These are phyloP conservation scores for Podarcis lilfordi DNA, from an alignment of 2,797 vertebrate species.

Conservation along the genomic window DNA sequence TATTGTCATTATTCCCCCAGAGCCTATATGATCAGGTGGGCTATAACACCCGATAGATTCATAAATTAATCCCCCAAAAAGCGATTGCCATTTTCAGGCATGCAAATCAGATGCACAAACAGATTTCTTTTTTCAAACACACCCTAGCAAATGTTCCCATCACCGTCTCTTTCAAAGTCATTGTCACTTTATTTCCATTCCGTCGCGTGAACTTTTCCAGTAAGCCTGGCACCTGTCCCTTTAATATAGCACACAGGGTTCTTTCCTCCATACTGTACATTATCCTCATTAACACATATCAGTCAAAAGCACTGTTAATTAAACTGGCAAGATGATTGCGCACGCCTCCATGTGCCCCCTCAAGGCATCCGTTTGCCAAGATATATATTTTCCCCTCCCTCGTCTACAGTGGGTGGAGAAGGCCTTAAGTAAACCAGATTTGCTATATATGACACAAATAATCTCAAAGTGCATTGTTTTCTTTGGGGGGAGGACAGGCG, in stretches of 20 bases:
- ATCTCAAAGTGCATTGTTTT: slow-evolving; percentile 60
- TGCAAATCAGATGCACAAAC: not conserved
- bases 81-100: slow-evolving; percentile 39
- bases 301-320: slow-evolving; percentile 71
- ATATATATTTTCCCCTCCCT: slow-evolving; percentile 60
- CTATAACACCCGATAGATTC: not conserved
- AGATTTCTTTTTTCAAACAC: slow-evolving; percentile 20
- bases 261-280: slow-evolving; percentile 71
- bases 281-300: slow-evolving; percentile 75
- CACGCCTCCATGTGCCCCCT: slow-evolving; percentile 66
- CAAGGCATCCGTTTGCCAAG: slow-evolving; percentile 59
- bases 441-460: slow-evolving; percentile 53
- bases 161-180: slow-evolving; percentile 4
- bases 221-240: slow-evolving; percentile 71
- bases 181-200: slow-evolving; percentile 46
- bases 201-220: slow-evolving; percentile 65
- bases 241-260: slow-evolving; percentile 70
- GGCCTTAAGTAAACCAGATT: slow-evolving; percentile 63
- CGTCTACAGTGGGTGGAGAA: slow-evolving; percentile 68
- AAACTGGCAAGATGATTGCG: slow-evolving; percentile 68
- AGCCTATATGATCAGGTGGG: not conserved
- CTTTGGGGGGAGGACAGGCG: slow-evolving; percentile 42
- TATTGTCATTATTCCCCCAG: not conserved
- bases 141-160: slow-evolving; percentile 41
- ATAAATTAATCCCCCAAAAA: slow-evolving; percentile 6